Conservation (phyloP, 2,113 vertebrate genomes). For the Cynocephalus volans region DNA sequence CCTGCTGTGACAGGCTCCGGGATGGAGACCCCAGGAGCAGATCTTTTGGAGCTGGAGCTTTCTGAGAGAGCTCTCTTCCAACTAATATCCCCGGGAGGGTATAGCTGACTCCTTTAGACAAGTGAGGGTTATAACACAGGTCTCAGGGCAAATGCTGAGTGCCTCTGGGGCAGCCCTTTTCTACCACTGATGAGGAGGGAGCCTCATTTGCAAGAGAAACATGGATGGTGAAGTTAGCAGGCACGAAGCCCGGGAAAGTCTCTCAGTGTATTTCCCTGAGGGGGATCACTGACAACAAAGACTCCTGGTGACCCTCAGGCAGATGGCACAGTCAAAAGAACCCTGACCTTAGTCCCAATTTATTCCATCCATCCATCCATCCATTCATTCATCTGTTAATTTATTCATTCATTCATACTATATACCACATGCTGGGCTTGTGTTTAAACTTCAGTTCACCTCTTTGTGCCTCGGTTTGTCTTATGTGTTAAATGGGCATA, state of each 20-base stretch:
- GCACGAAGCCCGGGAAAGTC: background rate
- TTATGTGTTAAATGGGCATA: background rate
- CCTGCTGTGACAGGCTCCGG: background rate
- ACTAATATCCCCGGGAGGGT: no score
- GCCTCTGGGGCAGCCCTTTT: background rate
- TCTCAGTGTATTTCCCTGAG: background rate
- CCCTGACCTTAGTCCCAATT: background rate
- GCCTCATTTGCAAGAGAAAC: background rate
- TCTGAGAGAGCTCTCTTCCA: background rate
- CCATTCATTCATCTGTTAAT: background rate
- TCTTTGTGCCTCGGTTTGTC: background rate
- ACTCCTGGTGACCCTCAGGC: background rate
- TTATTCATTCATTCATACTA: background rate
- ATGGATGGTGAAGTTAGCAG: rapidly evolving
- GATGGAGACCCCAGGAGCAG: background rate
- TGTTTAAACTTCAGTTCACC: background rate
- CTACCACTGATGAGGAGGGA: background rate
- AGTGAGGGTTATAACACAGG: background rate
- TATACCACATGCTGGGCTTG: background rate
- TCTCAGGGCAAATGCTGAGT: background rate
- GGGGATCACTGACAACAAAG: background rate
- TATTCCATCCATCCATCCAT: background rate
- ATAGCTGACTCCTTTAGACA: background rate
- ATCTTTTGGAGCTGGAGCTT: background rate
- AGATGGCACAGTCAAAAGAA: background rate